Conservation (phyloP, 2,113 vertebrate genomes). For the cattle (Bos taurus) region ARS-UCD2.0 NC_037336.1:80572001-80572500, state of each 20-base stretch:
- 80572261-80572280: background rate
- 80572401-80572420: background rate
- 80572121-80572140: background rate
- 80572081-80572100: background rate
- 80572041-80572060: background rate
- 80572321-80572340: background rate
- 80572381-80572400: background rate
- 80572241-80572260: background rate
- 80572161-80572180: background rate
- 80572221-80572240: background rate
- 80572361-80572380: background rate
- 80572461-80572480: background rate
- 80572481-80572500: background rate
- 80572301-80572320: background rate
- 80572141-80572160: background rate
- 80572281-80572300: background rate
- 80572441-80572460: background rate
- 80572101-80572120: background rate
- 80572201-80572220: background rate
- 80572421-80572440: background rate
- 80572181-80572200: background rate
- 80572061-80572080: background rate
- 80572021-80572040: background rate
- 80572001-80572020: too few species aligned
- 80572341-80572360: background rate